Conservation (phyloP, 53 echinoderm and acorn worm genomes). For the Actinopyga echinites region DNA sequence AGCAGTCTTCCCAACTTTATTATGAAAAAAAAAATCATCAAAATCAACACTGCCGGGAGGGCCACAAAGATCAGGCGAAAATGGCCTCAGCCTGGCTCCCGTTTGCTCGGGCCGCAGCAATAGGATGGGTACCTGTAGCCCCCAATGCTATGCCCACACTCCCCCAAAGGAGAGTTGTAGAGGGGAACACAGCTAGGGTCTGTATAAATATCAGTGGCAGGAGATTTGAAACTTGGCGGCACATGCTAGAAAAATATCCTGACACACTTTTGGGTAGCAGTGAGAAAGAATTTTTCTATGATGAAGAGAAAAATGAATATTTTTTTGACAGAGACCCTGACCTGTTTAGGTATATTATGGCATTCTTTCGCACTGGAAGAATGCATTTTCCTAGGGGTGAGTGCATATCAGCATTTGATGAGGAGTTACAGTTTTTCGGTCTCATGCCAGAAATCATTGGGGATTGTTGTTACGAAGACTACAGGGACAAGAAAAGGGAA, state of each 20-base stretch:
- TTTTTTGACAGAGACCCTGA: constrained; percentile 98
- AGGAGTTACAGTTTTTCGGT: constrained; percentile 93
- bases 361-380: constrained; percentile 96
- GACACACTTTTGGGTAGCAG: constrained; percentile 95
- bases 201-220: constrained; percentile 91
- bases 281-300: constrained; percentile 97
- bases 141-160: constrained; percentile 87
- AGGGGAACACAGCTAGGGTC: constrained; percentile 66
- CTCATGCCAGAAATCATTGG: constrained; percentile 99
- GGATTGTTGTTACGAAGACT: constrained; percentile 98
- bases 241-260: constrained; percentile 97
- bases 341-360: constrained; percentile 88
- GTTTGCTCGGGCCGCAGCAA: constrained; percentile 97
- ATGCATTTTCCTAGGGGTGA: constrained; percentile 94
- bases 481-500: constrained; percentile 92
- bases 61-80: constrained; percentile 32
- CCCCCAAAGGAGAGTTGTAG: constrained; percentile 61
- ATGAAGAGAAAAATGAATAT: constrained; percentile 87
- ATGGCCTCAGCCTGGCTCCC: constrained; percentile 99
- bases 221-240: constrained; percentile 92
- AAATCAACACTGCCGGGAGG: constrained; percentile 43
- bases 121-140: constrained; percentile 96
- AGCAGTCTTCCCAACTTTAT: too few species aligned
- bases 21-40: too few species aligned
- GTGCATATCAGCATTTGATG: constrained; percentile 92